A percentile compares a stretch with the other conserved stretches of the same genome.
Conservation (phyloP, 2,113 vertebrate species). For the Zosterops hypoxanthus region DNA sequence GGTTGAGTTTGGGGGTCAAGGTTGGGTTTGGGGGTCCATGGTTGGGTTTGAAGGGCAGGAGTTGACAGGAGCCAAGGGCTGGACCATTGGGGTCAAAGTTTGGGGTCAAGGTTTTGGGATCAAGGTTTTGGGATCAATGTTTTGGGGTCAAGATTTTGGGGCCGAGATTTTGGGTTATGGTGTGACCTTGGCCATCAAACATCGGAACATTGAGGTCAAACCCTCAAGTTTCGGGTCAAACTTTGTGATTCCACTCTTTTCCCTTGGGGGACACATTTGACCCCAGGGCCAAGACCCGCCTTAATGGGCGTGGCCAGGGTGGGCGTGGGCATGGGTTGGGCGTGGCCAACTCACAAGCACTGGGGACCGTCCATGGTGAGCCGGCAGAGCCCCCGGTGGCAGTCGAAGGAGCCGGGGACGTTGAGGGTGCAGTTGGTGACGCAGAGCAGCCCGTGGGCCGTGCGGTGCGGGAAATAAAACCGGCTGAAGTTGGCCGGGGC, state of each 20-base stretch:
- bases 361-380: not conserved
- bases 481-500: not conserved
- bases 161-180: not conserved
- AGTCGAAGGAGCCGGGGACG: not conserved
- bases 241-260: no score
- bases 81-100: not conserved
- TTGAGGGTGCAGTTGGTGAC: not conserved
- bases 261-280: not conserved
- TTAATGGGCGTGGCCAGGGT: not conserved
- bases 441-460: not conserved
- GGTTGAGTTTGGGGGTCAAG: not conserved
- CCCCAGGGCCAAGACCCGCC: not conserved
- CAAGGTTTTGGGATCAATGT: no score
- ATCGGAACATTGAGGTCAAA: no score
- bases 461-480: not conserved
- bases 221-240: not conserved
- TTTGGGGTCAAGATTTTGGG: no score
- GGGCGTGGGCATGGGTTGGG: not conserved
- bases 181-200: not conserved
- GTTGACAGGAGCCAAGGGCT: no score
- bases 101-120: not conserved
- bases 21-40: no score
- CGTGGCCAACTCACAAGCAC: not conserved
- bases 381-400: not conserved
- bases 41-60: no score